phyloP scores from a whole-genome alignment of 2,797 vertebrate species.

The Catamblyrhynchus diadema region DNA sequence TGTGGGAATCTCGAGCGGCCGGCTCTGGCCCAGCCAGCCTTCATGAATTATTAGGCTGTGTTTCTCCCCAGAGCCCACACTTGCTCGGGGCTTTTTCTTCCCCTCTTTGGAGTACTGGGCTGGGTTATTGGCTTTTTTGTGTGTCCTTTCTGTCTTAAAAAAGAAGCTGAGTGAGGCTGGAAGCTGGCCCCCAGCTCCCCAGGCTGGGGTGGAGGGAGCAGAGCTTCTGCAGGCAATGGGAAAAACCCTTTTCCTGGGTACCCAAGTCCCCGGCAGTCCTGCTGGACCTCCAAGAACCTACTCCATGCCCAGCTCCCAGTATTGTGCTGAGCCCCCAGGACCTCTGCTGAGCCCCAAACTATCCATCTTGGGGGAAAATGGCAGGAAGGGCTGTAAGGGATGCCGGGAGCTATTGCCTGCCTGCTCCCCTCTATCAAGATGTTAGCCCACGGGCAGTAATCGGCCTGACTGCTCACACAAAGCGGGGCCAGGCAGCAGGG shows the following conservation, averaged over 20 bases:
- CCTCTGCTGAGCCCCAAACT: neutral
- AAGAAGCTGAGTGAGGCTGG: neutral
- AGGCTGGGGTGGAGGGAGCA: neutral
- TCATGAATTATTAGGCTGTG: conserved; percentile 81
- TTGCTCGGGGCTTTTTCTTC: conserved; percentile 62
- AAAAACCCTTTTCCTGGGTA: neutral
- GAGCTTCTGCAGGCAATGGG: neutral
- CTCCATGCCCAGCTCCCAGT: neutral
- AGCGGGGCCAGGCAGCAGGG: conserved; percentile 74
- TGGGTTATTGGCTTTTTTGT: conserved; percentile 54
- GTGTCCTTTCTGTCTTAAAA: conserved; percentile 27
- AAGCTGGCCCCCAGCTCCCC: neutral
- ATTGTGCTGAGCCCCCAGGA: neutral
- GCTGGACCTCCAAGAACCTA: neutral
- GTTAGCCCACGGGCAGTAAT: conserved; percentile 86
- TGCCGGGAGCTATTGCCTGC: neutral
- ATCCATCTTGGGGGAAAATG: neutral
- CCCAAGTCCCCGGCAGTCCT: neutral
- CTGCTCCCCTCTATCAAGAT: conserved; percentile 84
- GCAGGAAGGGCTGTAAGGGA: neutral
- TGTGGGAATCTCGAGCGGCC: conserved; percentile 83
- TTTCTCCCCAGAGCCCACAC: conserved; percentile 59
- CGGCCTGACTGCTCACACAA: conserved; percentile 85
- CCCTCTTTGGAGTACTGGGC: conserved; percentile 29
- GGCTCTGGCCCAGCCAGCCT: conserved; percentile 78